Percentiles rank a stretch among this genome's conserved stretches.
phyloP scores from a whole-genome alignment of 2,797 vertebrate genomes.

The Enteromius argenteus region DNA sequence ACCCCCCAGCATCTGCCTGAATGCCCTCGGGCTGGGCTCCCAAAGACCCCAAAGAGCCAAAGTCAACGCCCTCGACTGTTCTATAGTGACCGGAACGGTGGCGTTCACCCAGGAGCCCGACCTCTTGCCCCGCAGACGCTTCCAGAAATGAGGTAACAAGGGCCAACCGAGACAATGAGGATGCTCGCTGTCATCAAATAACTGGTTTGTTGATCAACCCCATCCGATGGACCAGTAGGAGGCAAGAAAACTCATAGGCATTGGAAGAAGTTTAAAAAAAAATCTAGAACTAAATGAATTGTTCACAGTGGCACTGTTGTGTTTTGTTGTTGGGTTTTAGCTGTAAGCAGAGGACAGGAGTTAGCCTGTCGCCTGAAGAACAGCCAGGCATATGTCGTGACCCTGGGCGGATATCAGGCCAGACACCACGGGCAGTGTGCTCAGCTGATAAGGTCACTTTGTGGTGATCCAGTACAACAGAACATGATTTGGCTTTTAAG shows the following conservation, averaged over 20 bases:
- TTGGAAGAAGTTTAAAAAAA: neutral
- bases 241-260: neutral
- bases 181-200: constrained; percentile 11
- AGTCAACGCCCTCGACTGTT: constrained; percentile 13
- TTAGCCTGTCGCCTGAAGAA: constrained; percentile 47
- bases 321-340: constrained; percentile 37
- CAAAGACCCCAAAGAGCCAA: constrained; percentile 42
- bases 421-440: constrained; percentile 38
- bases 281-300: constrained; percentile 34
- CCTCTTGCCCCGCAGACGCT: constrained; percentile 34
- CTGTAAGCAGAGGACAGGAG: constrained; percentile 50
- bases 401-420: constrained; percentile 32
- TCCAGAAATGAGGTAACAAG: constrained; percentile 41
- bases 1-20: constrained; percentile 34
- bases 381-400: constrained; percentile 40
- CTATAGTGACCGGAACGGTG: neutral
- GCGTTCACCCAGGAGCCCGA: constrained; percentile 41
- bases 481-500: constrained; percentile 55
- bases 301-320: constrained; percentile 32
- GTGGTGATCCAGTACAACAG: constrained; percentile 32
- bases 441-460: constrained; percentile 56
- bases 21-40: constrained; percentile 44
- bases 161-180: constrained; percentile 16
- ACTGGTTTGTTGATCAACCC: neutral
- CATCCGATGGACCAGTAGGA: constrained; percentile 20